phyloP scores from a whole-genome alignment of 2,113 vertebrate species.

The Urocolius indicus region DNA sequence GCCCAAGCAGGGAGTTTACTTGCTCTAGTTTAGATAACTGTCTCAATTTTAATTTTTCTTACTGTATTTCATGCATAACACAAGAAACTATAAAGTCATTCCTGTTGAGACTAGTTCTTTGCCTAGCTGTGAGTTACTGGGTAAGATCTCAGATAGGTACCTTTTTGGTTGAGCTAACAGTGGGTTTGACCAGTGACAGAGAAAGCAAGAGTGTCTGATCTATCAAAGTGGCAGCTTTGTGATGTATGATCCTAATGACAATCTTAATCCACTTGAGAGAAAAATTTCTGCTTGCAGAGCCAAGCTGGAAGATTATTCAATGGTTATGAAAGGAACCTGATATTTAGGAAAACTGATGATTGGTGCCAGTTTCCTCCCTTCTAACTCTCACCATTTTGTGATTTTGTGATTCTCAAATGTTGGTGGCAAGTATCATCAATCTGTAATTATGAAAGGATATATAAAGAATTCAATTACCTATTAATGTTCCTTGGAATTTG shows the following conservation, averaged over 20 bases:
- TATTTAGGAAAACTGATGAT: neutral
- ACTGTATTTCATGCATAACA: neutral
- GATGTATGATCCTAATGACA: neutral
- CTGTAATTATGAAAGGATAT: neutral
- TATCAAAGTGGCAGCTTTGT: neutral
- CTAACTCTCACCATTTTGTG: too few relatives aligned
- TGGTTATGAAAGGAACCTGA: neutral
- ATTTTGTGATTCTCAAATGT: neutral
- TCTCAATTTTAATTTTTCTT: neutral
- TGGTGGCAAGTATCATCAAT: neutral
- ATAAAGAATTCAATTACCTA: slow-evolving; percentile 35
- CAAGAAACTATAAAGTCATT: neutral
- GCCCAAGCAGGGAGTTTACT: neutral
- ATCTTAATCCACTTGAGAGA: neutral
- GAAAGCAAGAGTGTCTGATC: neutral
- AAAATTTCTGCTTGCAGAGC: neutral
- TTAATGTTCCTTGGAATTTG: slow-evolving; percentile 10
- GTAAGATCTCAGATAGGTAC: neutral
- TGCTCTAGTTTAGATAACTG: neutral
- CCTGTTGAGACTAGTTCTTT: neutral
- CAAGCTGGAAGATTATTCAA: neutral
- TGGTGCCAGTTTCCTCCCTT: neutral
- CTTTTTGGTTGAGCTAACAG: neutral
- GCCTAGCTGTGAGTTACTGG: neutral
- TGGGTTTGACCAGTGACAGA: neutral